Evolutionary conservation across 2,888 invertebrate genomes (phyloP).

Genomic region (Drosophila anceps): DNA sequence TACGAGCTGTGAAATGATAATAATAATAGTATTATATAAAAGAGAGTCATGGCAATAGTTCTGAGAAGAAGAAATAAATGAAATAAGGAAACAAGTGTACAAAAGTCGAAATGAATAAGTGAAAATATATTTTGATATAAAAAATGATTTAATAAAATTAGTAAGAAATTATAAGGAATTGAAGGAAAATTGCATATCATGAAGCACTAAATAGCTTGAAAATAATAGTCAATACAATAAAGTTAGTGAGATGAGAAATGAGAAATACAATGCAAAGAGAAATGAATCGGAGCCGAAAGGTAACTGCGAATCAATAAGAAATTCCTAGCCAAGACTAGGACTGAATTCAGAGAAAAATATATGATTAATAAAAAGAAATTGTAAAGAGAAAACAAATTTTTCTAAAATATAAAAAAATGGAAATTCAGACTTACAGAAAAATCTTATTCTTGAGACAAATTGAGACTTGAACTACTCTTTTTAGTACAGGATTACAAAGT

Average conservation of each 20-base stretch:
- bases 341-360: not conserved
- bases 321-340: not conserved
- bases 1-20: conserved; percentile 18
- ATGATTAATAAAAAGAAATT: not conserved
- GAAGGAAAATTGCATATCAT: not conserved
- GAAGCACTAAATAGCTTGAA: not conserved
- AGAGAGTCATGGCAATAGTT: not conserved
- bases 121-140: not conserved
- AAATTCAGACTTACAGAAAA: no score
- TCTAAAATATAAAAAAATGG: no score
- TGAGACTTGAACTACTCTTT: no score
- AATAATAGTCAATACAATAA: not conserved
- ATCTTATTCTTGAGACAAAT: no score
- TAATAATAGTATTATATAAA: not conserved
- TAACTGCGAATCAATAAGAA: not conserved
- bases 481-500: no score
- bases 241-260: not conserved
- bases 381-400: not conserved
- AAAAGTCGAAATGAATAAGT: not conserved
- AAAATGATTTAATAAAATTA: not conserved
- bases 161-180: not conserved
- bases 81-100: conserved; percentile 4
- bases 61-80: not conserved
- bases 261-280: not conserved
- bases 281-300: not conserved